phyloP scores from a whole-genome alignment of 1,140 invertebrate genomes.

The Ctenoplectra terminalis region DNA sequence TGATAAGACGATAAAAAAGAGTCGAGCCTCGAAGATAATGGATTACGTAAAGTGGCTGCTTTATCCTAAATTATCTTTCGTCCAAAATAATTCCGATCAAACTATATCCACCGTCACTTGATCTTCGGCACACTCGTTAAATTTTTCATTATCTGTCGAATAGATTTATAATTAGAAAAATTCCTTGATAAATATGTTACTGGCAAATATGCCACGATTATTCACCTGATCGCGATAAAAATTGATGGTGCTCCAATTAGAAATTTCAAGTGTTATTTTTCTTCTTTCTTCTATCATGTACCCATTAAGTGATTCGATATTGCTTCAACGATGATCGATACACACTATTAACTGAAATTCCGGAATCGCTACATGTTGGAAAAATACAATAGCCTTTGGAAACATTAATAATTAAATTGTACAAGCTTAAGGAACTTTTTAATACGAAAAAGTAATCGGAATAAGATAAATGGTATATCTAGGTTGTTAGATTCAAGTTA shows the following conservation, averaged over 20 bases:
- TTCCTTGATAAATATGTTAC: not conserved
- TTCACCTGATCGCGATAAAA: not conserved
- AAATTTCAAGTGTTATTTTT: slow-evolving; percentile 7
- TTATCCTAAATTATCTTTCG: not conserved
- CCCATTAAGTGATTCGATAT: not conserved
- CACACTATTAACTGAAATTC: no score
- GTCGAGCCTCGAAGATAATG: not conserved
- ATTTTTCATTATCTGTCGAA: not conserved
- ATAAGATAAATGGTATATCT: no score
- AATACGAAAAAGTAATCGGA: no score
- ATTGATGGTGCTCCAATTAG: no score
- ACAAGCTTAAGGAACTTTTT: no score
- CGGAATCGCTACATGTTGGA: no score
- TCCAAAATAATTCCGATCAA: not conserved
- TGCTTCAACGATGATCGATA: not conserved
- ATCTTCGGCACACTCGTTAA: not conserved
- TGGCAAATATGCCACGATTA: not conserved
- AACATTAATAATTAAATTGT: no score
- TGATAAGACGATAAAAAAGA: not conserved
- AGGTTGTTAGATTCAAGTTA: no score
- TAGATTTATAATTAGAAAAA: slow-evolving; percentile 2
- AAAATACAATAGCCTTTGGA: no score
- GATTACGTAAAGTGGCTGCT: not conserved
- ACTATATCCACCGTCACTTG: not conserved
- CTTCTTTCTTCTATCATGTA: not conserved